Conservation (phyloP, 2,888 invertebrate genomes). For the Loripinus fragilis region DNA sequence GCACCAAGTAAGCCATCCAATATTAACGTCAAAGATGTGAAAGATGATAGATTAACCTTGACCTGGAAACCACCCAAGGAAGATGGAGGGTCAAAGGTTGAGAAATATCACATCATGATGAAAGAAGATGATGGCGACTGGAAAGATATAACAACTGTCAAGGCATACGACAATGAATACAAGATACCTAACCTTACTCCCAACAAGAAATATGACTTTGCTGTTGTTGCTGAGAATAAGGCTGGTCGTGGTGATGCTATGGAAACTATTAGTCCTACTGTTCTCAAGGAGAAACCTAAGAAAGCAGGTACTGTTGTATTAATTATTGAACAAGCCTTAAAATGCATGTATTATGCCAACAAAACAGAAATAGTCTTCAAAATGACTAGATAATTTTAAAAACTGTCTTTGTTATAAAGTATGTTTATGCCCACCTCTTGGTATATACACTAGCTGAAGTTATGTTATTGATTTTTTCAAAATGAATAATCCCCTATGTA, state of each 20-base stretch:
- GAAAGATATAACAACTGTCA: conserved; percentile 70
- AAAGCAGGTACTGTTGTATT: conserved; percentile 15
- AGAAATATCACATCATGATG: conserved; percentile 67
- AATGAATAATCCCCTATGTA: no score
- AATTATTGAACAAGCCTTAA: no score
- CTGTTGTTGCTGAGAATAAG: conserved; percentile 93
- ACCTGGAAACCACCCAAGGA: conserved; percentile 81
- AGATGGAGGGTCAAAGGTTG: conserved; percentile 78
- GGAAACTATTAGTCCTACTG: conserved; percentile 67
- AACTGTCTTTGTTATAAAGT: no score
- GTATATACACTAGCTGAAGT: no score
- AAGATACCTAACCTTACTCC: conserved; percentile 68
- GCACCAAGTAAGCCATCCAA: conserved; percentile 70
- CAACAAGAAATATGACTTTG: conserved; percentile 88
- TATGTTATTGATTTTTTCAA: no score
- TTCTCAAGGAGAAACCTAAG: conserved; percentile 73
- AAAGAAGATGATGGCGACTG: conserved; percentile 63
- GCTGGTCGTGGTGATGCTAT: conserved; percentile 86
- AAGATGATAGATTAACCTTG: conserved; percentile 65
- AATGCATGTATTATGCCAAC: no score
- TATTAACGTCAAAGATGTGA: conserved; percentile 65
- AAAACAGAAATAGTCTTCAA: no score
- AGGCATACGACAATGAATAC: conserved; percentile 65
- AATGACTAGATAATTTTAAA: no score
- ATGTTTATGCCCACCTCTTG: no score